Conservation (phyloP, 2,113 vertebrate genomes). For the Dipodomys spectabilis region DNA sequence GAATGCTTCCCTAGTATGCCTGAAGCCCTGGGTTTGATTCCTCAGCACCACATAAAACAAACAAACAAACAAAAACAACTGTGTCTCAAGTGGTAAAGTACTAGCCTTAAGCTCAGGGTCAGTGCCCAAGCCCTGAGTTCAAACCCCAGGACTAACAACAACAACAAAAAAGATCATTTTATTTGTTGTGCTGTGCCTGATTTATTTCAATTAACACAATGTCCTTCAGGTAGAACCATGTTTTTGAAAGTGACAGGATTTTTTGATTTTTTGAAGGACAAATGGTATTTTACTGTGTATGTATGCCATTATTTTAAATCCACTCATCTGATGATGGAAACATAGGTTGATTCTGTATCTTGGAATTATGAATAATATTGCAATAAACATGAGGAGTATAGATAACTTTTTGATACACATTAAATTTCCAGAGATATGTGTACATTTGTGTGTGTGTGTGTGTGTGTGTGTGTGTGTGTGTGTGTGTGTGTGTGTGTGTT, state of each 20-base stretch:
- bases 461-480: too few species aligned
- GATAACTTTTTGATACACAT: not conserved
- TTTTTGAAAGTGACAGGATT: not conserved
- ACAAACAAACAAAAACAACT: too few species aligned
- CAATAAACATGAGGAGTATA: not conserved
- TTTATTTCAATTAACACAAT: not conserved
- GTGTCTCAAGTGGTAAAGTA: too few species aligned
- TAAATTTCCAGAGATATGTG: not conserved
- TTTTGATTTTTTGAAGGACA: not conserved
- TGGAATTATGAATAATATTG: not conserved
- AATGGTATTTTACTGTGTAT: not conserved
- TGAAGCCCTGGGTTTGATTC: too few species aligned
- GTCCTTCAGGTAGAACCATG: not conserved
- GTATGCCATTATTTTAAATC: not conserved
- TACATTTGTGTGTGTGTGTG: too few species aligned
- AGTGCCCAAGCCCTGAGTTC: too few species aligned
- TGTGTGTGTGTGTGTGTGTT: too few species aligned
- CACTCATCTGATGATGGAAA: not conserved
- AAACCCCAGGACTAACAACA: too few species aligned
- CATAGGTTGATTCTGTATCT: not conserved
- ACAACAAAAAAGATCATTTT: too few species aligned
- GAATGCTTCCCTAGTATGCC: too few species aligned
- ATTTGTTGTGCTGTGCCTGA: not conserved
- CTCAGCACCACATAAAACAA: too few species aligned
- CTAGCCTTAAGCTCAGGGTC: too few species aligned